Percentiles rank a stretch among this genome's conserved stretches.
Conservation (phyloP, 2,888 invertebrate genomes). For the Sinohyriopsis cumingii region DNA sequence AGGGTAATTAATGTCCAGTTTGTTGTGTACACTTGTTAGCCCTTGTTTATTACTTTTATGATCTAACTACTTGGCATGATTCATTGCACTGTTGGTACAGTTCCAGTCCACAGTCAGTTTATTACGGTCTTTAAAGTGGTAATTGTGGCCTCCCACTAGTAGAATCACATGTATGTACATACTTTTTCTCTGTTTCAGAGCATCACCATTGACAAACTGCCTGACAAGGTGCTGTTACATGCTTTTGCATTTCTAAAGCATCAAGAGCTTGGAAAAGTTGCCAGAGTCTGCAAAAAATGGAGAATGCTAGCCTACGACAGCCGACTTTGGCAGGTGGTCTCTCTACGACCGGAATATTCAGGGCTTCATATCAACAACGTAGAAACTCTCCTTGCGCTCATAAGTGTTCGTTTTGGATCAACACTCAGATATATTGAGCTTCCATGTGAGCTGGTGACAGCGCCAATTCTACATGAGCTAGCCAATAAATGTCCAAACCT, state of each 20-base stretch:
- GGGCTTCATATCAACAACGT: conserved; percentile 90
- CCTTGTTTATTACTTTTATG: too few relatives aligned
- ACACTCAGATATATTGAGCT: conserved; percentile 74
- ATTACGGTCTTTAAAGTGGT: too few relatives aligned
- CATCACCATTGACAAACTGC: conserved; percentile 80
- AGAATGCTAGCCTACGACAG: conserved; percentile 95
- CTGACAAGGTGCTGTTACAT: conserved; percentile 95
- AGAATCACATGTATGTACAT: too few relatives aligned
- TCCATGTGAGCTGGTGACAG: conserved; percentile 96
- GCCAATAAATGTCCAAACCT: conserved; percentile 81
- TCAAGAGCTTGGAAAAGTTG: conserved; percentile 89
- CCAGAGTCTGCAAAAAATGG: conserved; percentile 97
- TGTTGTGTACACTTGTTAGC: too few relatives aligned
- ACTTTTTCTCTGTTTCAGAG: conserved; percentile 42
- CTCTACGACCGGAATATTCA: conserved; percentile 95
- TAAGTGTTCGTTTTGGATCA: conserved; percentile 76
- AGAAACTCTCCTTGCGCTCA: conserved; percentile 89
- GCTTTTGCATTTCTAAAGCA: conserved; percentile 96
- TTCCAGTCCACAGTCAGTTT: too few relatives aligned
- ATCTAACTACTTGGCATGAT: too few relatives aligned
- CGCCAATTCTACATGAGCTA: conserved; percentile 95
- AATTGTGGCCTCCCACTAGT: too few relatives aligned
- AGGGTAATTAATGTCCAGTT: too few relatives aligned
- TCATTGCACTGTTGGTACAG: too few relatives aligned
- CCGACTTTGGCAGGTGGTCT: conserved; percentile 94